A percentile compares a stretch with the other conserved stretches of the same genome.
phyloP scores from a whole-genome alignment of 2,888 invertebrate species.

The Acanthosepion pharaonis region DNA sequence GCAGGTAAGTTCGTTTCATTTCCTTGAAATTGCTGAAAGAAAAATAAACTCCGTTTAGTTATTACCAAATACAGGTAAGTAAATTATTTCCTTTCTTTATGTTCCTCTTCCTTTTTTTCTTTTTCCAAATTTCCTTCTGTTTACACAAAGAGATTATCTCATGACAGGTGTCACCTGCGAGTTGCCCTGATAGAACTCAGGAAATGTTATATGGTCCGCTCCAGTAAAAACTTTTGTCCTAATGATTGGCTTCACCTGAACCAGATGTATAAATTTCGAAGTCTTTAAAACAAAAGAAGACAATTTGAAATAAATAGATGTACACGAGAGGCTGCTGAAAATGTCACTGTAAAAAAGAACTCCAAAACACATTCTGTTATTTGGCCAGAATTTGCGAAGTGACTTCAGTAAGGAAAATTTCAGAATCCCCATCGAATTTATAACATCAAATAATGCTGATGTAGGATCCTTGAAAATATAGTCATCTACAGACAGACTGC shows the following conservation, averaged over 20 bases:
- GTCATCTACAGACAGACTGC: too few relatives aligned
- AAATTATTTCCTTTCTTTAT: neutral
- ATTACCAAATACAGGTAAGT: neutral
- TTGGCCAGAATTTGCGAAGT: too few relatives aligned
- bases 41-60: neutral
- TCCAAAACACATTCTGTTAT: too few relatives aligned
- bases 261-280: neutral
- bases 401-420: too few relatives aligned
- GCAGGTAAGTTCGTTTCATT: neutral
- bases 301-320: neutral
- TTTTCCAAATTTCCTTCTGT: neutral
- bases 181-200: neutral
- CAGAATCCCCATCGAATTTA: too few relatives aligned
- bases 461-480: too few relatives aligned
- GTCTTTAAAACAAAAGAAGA: neutral
- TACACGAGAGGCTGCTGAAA: too few relatives aligned
- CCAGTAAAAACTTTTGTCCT: neutral
- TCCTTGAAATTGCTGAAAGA: neutral
- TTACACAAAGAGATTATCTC: neutral
- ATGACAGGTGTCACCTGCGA: constrained; percentile 33
- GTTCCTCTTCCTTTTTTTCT: neutral
- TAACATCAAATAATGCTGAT: too few relatives aligned
- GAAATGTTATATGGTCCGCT: neutral
- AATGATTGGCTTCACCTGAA: neutral
- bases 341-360: too few relatives aligned